These are phyloP conservation scores for Carassius auratus DNA, from an alignment of 2,113 vertebrate species.

Conservation along the genomic window DNA sequence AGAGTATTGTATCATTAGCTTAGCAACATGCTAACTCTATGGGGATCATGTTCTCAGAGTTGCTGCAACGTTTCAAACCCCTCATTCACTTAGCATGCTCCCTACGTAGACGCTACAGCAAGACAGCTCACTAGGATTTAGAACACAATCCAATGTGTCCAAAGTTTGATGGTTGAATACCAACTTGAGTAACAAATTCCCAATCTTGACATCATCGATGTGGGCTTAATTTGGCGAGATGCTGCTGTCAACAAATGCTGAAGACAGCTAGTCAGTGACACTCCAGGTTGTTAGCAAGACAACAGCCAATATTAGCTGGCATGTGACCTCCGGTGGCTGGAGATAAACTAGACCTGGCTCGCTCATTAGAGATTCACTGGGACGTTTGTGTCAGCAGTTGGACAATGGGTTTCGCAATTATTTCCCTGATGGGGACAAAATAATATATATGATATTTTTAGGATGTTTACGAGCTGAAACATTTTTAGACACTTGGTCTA, in stretches of 20 bases:
- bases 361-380: conserved; percentile 30
- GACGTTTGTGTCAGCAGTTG: conserved; percentile 17
- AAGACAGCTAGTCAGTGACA: conserved; percentile 41
- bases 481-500: conserved; percentile 15
- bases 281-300: conserved; percentile 44
- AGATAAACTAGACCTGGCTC: conserved; percentile 16
- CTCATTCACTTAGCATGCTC: too few species aligned
- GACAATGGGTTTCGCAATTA: neutral
- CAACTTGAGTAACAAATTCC: conserved; percentile 1
- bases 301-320: conserved; percentile 41
- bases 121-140: too few species aligned
- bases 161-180: too few species aligned
- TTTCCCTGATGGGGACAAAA: neutral
- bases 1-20: neutral
- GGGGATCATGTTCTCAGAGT: too few species aligned
- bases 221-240: neutral
- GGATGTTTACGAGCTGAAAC: neutral
- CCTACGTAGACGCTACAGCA: too few species aligned
- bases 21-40: neutral
- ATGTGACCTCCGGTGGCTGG: conserved; percentile 36
- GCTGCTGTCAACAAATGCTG: conserved; percentile 20
- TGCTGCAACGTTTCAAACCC: too few species aligned
- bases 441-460: neutral
- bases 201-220: neutral
- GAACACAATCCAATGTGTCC: too few species aligned